Base-by-base conservation (phyloP, 2,113 vertebrate genomes). In the Meriones unguiculatus region DNA sequence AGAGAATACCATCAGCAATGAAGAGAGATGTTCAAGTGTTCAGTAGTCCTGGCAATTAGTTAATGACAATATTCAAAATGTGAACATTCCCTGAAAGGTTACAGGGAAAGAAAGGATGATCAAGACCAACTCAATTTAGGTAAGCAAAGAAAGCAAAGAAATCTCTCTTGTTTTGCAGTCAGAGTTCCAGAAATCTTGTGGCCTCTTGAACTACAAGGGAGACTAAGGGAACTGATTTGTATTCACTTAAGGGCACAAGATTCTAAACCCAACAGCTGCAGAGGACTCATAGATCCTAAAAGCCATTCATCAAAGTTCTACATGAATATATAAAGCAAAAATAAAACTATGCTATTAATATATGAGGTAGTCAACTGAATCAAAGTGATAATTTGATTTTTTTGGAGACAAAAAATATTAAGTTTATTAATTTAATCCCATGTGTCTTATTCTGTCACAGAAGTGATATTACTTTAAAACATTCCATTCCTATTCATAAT, bases 381-480 rank as follows among this genome's bases (percentile, higher is more conserved):
- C 30, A 57, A 93, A 38, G 2, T n/a, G 67, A 25, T 82, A 77
- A 90, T 95, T 94, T 94, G 64, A 87, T 80, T 97, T 41, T 46
- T 95, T 89, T 22, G 77, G 64, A 88, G 28, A 75, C 32, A 69
- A 64, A 64, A 90, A 88, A 90, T 67, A 85, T 25, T 76, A 38
- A 80, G 14, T 69, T 87, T 8, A 85, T 59, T 77, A 87, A 87
- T 87, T 87, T 85, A 95, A 96, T 94, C 14, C n/a, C 70, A 76
- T 91, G 76, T 80, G n/a, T 5, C 52, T 96, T 84, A 30, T 20
- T 69, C 7, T 52, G 2, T 64, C 28, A 72, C 59, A 59, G 59
- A 89, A 87, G 86, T 38, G 41, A 67, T 80, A 25, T 94, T 7
- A 12, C 15, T 91, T 96, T 91, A 52, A 57, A 93, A 35, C 59